Percentiles rank a stretch among this genome's conserved stretches.
Conservation (phyloP, 2,113 vertebrate genomes). For the Eulemur rufifrons region DNA sequence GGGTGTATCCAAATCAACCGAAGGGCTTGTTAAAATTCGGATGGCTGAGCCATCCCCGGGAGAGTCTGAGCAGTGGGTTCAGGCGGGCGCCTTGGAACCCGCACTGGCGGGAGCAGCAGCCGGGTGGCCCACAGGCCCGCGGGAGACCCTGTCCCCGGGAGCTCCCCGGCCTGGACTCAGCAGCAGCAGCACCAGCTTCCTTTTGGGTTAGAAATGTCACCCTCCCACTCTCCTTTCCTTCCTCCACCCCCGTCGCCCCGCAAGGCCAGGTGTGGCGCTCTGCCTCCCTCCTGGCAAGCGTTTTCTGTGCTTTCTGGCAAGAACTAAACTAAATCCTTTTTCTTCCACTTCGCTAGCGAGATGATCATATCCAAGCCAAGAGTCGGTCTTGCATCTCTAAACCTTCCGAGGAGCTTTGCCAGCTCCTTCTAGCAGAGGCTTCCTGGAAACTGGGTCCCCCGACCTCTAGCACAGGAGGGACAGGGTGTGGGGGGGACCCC, state of each 20-base stretch:
- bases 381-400: neutral
- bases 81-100: neutral
- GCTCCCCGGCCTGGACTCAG: neutral
- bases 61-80: neutral
- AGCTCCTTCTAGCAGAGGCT: neutral
- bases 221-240: neutral
- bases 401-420: neutral
- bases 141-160: neutral
- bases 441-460: accelerated
- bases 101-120: neutral
- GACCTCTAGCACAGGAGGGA: neutral
- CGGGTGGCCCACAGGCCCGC: accelerated
- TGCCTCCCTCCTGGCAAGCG: neutral
- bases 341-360: neutral
- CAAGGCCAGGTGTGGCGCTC: neutral
- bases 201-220: neutral
- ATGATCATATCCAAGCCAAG: neutral
- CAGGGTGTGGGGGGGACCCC: neutral
- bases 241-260: accelerated
- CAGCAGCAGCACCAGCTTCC: neutral
- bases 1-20: accelerated
- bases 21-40: neutral
- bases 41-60: neutral
- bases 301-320: neutral
- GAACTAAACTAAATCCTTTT: neutral